These are phyloP conservation scores for Hippoglossus stenolepis DNA, from an alignment of 2,113 vertebrate genomes.

Conservation along the genomic window DNA sequence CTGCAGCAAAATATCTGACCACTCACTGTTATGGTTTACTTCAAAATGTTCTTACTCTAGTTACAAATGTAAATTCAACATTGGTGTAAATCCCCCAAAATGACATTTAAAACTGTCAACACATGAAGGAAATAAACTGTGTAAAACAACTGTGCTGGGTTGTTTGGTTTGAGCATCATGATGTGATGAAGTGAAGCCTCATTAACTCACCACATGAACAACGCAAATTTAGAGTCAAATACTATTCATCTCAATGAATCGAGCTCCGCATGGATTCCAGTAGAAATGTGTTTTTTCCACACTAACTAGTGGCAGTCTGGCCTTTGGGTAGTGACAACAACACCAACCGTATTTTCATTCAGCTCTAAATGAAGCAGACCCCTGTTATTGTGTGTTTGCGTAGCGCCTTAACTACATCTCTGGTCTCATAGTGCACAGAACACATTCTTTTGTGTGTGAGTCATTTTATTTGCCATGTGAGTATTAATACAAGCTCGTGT, in stretches of 20 bases:
- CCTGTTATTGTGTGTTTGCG: background rate
- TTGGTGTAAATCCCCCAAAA: no score
- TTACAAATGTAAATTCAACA: no score
- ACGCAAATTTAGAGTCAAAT: no score
- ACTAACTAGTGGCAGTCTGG: background rate
- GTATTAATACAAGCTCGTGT: background rate
- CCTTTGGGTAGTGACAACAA: background rate
- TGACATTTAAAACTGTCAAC: constrained; percentile 44
- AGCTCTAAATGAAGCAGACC: background rate
- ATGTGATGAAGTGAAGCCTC: no score
- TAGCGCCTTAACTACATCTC: background rate
- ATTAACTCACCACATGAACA: no score
- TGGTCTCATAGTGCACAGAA: background rate
- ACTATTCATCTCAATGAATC: background rate
- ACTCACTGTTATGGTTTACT: no score
- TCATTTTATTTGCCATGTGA: background rate
- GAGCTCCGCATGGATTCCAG: background rate
- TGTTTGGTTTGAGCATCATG: no score
- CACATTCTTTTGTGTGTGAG: background rate
- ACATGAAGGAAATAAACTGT: constrained; percentile 32
- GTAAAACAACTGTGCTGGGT: no score
- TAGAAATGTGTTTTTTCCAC: background rate
- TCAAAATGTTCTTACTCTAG: no score
- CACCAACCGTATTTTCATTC: background rate
- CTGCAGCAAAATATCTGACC: no score